Evolutionary conservation across 1,140 invertebrate genomes (phyloP).

Genomic region (Papilio aristodemus): DNA sequence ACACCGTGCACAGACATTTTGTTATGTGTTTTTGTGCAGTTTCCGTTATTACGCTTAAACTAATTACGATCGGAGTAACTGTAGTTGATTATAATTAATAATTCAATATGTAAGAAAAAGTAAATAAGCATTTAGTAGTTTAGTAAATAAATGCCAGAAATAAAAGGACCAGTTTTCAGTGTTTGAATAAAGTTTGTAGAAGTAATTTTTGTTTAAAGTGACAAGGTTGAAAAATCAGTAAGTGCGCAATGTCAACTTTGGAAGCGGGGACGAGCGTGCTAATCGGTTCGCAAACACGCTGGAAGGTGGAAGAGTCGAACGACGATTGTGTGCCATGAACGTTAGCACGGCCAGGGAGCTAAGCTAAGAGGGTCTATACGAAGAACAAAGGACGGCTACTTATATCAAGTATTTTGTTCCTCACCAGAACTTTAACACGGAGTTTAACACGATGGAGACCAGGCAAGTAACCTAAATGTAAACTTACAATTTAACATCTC

Average conservation of each 20-base stretch:
- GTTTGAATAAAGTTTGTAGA: conserved; percentile 50
- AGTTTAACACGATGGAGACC: conserved; percentile 57
- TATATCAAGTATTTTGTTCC: conserved; percentile 40
- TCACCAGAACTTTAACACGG: conserved; percentile 36
- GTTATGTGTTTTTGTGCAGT: conserved; percentile 18
- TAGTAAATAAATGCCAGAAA: not conserved
- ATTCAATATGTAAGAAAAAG: not conserved
- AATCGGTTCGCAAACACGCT: conserved; percentile 74
- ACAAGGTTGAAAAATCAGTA: conserved; percentile 67
- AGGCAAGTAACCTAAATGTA: conserved; percentile 50
- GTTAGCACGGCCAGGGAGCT: conserved; percentile 65
- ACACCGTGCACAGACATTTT: conserved; percentile 23
- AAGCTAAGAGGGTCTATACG: conserved; percentile 49
- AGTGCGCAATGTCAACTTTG: conserved; percentile 74
- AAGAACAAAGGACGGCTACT: conserved; percentile 59
- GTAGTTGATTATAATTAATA: not conserved
- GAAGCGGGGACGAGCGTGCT: conserved; percentile 65
- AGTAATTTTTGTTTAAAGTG: conserved; percentile 58
- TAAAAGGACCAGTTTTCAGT: conserved; percentile 7
- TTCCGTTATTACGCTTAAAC: not conserved
- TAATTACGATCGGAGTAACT: not conserved
- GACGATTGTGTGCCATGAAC: conserved; percentile 57
- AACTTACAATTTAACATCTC: conserved; percentile 4
- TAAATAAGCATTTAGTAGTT: not conserved
- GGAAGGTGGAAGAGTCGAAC: conserved; percentile 58